Percentiles rank a stretch among this genome's conserved stretches.
Conservation (phyloP, 2,113 vertebrate species). For the Tichodroma muraria region DNA sequence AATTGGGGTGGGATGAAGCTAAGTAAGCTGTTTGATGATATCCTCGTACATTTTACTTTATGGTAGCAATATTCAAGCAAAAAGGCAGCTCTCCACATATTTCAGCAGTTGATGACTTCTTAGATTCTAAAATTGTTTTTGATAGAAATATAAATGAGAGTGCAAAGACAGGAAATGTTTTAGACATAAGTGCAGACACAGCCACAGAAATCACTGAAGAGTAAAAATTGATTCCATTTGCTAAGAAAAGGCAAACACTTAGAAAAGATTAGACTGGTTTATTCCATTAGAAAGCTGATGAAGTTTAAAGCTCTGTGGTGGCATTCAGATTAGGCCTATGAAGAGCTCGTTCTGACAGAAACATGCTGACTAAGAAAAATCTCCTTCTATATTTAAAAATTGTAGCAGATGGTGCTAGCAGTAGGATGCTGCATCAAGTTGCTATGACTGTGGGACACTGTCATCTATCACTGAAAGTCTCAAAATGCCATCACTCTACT, state of each 20-base stretch:
- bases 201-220: constrained; percentile 24
- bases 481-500: background rate
- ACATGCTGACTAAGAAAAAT: constrained; percentile 61
- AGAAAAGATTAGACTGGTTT: background rate
- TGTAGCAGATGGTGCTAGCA: constrained; percentile 48
- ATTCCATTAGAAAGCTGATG: constrained; percentile 22
- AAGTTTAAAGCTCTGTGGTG: background rate
- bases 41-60: background rate
- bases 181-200: background rate
- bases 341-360: constrained; percentile 39
- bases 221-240: constrained; percentile 29
- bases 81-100: background rate
- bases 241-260: constrained; percentile 1
- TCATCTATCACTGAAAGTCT: constrained; percentile 18
- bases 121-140: background rate
- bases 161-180: background rate
- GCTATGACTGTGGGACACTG: background rate
- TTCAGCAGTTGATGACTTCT: background rate
- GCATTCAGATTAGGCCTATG: background rate
- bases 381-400: constrained; percentile 50
- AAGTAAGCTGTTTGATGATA: background rate
- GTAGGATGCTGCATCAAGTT: constrained; percentile 24
- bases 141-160: background rate
- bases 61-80: background rate
- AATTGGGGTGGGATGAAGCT: background rate